These are phyloP conservation scores for Proisotoma minuta DNA, from an alignment of 2,888 invertebrate species.

Conservation along the genomic window DNA sequence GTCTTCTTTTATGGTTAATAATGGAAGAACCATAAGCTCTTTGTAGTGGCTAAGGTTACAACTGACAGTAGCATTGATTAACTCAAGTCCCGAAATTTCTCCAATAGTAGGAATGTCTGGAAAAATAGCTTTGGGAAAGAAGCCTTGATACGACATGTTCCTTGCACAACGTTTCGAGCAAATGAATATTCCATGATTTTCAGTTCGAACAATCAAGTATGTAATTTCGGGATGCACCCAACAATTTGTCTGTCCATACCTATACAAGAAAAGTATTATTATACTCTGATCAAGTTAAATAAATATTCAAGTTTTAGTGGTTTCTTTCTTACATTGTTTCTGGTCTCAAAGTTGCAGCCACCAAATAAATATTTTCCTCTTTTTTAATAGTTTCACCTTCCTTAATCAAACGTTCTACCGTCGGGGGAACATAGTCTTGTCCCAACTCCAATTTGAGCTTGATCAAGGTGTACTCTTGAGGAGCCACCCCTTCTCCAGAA, in stretches of 20 bases:
- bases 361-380: constrained; percentile 66
- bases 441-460: constrained; percentile 79
- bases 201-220: constrained; percentile 79
- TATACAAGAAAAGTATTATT: constrained; percentile 8
- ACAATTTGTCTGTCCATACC: constrained; percentile 94
- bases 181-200: constrained; percentile 72
- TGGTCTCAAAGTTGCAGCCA: constrained; percentile 95
- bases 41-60: constrained; percentile 81
- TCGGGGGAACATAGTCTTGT: constrained; percentile 62
- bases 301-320: not conserved
- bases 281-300: not conserved
- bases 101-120: constrained; percentile 54
- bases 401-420: constrained; percentile 60
- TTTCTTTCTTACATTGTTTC: constrained; percentile 79
- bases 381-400: constrained; percentile 9
- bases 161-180: constrained; percentile 82
- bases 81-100: constrained; percentile 64
- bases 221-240: constrained; percentile 94
- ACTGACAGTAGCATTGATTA: constrained; percentile 76
- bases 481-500: constrained; percentile 93
- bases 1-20: constrained; percentile 95
- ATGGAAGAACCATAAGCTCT: constrained; percentile 86
- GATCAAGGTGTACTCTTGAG: constrained; percentile 94
- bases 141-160: constrained; percentile 94
- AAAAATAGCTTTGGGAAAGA: constrained; percentile 67